A percentile compares a stretch with the other conserved stretches of the same genome.
Conservation (phyloP, 2,113 vertebrate species). For the Macaca nemestrina region DNA sequence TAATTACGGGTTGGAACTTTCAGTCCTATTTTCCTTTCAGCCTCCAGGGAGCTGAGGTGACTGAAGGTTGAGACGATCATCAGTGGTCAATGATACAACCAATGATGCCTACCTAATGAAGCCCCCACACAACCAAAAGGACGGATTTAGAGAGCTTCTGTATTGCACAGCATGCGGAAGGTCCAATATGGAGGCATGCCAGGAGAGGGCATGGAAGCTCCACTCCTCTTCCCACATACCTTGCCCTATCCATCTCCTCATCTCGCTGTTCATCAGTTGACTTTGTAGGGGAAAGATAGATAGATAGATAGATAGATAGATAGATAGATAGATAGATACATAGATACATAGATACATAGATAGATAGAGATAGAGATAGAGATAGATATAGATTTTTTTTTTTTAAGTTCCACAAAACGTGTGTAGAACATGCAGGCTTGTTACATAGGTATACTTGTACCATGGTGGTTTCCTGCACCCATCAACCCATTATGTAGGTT, state of each 20-base stretch:
- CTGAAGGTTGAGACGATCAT: background rate
- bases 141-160: fast-evolving
- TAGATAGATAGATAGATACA: too few species aligned
- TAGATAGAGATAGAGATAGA: fast-evolving
- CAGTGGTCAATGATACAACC: background rate
- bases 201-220: background rate
- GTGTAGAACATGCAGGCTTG: too few species aligned
- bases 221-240: fast-evolving
- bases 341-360: too few species aligned
- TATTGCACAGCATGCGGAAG: background rate
- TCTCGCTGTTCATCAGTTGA: background rate
- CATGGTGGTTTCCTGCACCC: too few species aligned
- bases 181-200: background rate
- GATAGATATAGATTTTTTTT: too few species aligned
- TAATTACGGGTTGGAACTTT: background rate
- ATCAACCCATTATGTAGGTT: too few species aligned
- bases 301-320: too few species aligned
- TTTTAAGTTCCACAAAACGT: too few species aligned
- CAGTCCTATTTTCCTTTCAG: background rate
- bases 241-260: background rate
- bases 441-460: too few species aligned
- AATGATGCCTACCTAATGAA: background rate
- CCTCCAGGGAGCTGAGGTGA: too few species aligned
- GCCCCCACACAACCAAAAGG: background rate
- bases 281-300: background rate